Conservation (phyloP, 2,113 vertebrate genomes). For the Lucifuga dentata region DNA sequence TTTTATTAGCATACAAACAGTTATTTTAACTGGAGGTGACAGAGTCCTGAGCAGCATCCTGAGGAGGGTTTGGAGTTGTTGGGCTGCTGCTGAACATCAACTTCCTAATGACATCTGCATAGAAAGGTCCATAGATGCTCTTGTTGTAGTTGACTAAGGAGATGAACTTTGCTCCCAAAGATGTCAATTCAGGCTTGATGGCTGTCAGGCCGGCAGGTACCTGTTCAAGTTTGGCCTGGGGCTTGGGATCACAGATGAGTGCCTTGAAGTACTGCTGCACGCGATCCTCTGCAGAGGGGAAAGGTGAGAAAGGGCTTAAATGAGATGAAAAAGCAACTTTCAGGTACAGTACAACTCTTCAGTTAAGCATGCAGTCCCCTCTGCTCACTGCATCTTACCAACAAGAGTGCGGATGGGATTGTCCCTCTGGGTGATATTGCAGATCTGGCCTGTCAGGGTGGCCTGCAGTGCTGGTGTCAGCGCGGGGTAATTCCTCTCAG, state of each 20-base stretch:
- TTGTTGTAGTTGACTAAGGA: constrained; percentile 92
- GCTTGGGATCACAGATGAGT: constrained; percentile 82
- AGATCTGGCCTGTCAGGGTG: constrained; percentile 89
- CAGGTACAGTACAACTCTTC: background rate
- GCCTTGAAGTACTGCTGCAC: constrained; percentile 87
- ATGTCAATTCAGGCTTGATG: constrained; percentile 87
- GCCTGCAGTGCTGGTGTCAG: constrained; percentile 84
- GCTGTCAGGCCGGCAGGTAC: constrained; percentile 87
- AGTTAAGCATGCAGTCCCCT: background rate
- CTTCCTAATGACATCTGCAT: constrained; percentile 90
- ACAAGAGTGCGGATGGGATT: constrained; percentile 90
- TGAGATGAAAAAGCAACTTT: background rate
- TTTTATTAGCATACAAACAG: constrained; percentile 7
- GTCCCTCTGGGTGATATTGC: constrained; percentile 86
- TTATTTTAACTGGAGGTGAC: constrained; percentile 55
- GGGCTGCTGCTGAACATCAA: constrained; percentile 84
- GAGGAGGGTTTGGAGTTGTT: constrained; percentile 49
- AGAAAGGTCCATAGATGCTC: constrained; percentile 92
- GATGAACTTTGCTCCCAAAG: constrained; percentile 85
- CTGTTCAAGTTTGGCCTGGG: constrained; percentile 81
- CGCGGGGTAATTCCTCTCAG: constrained; percentile 82
- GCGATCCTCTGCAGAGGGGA: constrained; percentile 87
- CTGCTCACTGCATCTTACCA: constrained; percentile 80
- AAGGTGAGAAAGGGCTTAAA: background rate
- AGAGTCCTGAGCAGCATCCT: constrained; percentile 45